phyloP scores from a whole-genome alignment of 2,888 invertebrate genomes.

The Dusona sp. region DNA sequence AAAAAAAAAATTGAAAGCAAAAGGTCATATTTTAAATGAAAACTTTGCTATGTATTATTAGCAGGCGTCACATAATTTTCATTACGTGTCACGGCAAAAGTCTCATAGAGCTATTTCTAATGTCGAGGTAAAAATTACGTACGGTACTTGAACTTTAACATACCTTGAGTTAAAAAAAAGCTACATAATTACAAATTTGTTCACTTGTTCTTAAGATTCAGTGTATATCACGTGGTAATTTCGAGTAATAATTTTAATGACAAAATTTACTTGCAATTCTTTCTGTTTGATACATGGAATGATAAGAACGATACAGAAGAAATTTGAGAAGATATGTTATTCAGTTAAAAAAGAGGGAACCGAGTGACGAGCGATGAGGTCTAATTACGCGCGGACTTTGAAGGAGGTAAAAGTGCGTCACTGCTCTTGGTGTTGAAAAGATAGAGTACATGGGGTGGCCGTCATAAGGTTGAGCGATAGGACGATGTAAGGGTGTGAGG shows the following conservation, averaged over 20 bases:
- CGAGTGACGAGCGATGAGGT: not conserved
- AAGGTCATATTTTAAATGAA: not conserved
- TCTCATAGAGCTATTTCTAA: not conserved
- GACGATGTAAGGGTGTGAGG: too few species aligned
- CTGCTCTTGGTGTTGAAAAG: conserved; percentile 22
- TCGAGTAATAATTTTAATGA: not conserved
- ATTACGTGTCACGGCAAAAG: not conserved
- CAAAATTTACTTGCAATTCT: not conserved
- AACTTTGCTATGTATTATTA: not conserved
- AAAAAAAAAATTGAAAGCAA: too few species aligned
- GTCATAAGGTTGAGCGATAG: not conserved
- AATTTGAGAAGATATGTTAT: not conserved
- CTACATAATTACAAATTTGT: not conserved
- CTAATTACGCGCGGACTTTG: conserved; percentile 33
- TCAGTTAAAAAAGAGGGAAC: not conserved
- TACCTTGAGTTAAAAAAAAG: not conserved
- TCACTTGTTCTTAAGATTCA: too few species aligned
- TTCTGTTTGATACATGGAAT: not conserved
- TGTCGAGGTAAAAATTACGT: too few species aligned
- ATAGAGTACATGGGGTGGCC: not conserved
- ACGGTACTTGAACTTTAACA: too few species aligned
- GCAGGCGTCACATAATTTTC: not conserved
- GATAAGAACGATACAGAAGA: not conserved
- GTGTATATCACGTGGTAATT: too few species aligned
- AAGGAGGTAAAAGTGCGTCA: conserved; percentile 18